Base-by-base conservation (phyloP, 1,140 invertebrate genomes). In the Drosophila kikkawai region DNA sequence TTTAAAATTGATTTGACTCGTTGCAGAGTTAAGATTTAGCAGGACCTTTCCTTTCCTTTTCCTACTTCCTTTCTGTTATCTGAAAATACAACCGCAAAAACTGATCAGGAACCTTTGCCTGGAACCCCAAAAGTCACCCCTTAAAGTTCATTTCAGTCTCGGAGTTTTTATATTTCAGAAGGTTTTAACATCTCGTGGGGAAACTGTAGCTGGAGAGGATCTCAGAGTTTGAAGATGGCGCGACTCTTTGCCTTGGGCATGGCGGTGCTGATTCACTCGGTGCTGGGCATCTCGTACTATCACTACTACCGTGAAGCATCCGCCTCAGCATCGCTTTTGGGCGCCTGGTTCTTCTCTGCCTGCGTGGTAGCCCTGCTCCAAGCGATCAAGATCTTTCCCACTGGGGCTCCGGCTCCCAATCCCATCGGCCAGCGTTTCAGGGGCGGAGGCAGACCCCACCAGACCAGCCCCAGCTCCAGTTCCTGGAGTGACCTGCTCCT, bases 241-340 rank as follows among this genome's bases (percentile, higher is more conserved):
- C 71, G 82, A 13, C 50, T 87, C 8, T 50, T 61, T 29, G 76
- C 83, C 7, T 13, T 87, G 39, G 29, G 53, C 48, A 63, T 83
- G 36, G 83, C 84, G 11, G 59, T 87, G 26, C 3, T 88, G n/a
- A 29, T 88, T 6, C 76, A 88, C 29, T 74, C 80, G 41, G 80
- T 88, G 11, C 58, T 87, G 71, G 83, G 84, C n/a, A 45, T 83
- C 22, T 87, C 83, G 13, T 87, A 87, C 50, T 87, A 87, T 26
- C 77, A 88, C 55, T 88, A 78, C 42, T 80, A 71, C 19, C 73
- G 73, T n/a, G 59, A 50, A 34, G 47, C 73, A 0, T 58, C 84
- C 17, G 53, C 53, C 17, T 75, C 80, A 12, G 57, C 73, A 5
- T 78, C 83, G 2, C 48, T 80, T 0, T 12, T 87, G 22, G 83